These are phyloP conservation scores for Perognathus longimembris DNA, from an alignment of 2,113 vertebrate genomes.

Conservation along the genomic window DNA sequence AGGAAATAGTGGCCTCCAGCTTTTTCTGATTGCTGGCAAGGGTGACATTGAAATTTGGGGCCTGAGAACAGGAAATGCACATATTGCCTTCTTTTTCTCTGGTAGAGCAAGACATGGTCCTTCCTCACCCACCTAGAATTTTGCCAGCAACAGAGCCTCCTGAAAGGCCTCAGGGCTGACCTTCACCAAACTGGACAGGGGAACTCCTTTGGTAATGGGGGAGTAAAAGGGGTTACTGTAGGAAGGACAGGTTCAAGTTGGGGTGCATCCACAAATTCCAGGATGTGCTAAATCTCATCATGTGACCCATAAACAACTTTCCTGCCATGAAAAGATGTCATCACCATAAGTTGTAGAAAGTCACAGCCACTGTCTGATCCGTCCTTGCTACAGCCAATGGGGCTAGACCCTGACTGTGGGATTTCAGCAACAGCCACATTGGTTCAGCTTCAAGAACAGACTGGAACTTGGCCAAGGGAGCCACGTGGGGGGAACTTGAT, in stretches of 20 bases:
- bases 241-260: not conserved
- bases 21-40: constrained; percentile 50
- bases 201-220: no score
- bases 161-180: not conserved
- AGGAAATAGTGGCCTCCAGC: constrained; percentile 56
- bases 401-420: not conserved
- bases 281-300: not conserved
- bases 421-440: not conserved
- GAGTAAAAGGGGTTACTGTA: not conserved
- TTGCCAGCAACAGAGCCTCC: not conserved
- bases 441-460: not conserved
- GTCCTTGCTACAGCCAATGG: not conserved
- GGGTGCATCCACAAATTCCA: accelerated
- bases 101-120: not conserved
- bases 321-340: accelerated
- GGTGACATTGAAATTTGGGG: constrained; percentile 4
- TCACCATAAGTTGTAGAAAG: accelerated
- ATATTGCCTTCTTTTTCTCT: not conserved
- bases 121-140: no score
- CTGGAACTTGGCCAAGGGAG: not conserved
- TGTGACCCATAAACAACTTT: accelerated
- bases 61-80: not conserved
- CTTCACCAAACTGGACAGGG: accelerated
- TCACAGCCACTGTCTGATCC: accelerated
- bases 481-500: not conserved